These are phyloP conservation scores for Pseudorasbora parva DNA, from an alignment of 2,113 vertebrate species.

Conservation along the genomic window DNA sequence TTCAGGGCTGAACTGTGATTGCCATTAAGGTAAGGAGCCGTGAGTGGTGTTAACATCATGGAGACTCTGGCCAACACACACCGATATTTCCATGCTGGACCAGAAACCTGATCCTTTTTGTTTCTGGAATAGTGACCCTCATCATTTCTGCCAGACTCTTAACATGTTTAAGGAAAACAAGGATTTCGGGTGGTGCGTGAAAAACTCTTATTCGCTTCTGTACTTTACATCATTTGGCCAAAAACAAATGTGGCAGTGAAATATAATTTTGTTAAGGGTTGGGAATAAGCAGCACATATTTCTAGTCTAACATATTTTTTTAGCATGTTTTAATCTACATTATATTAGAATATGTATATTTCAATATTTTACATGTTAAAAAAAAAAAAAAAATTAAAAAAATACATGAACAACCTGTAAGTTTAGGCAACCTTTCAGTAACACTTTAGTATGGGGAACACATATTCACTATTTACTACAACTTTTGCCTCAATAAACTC, in stretches of 20 bases:
- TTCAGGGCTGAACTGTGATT: slow-evolving; percentile 65
- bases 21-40: slow-evolving; percentile 56
- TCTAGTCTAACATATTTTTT: neutral
- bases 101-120: slow-evolving; percentile 27
- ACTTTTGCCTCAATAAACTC: no score
- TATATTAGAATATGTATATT: neutral
- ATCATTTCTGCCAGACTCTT: slow-evolving; percentile 6
- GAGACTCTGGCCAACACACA: slow-evolving; percentile 19
- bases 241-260: neutral
- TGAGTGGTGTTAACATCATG: slow-evolving; percentile 41
- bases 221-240: neutral
- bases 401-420: no score
- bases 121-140: slow-evolving; percentile 40
- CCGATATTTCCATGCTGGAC: slow-evolving; percentile 16
- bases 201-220: neutral
- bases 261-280: neutral
- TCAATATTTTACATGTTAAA: neutral
- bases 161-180: neutral
- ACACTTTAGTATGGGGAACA: no score
- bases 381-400: no score
- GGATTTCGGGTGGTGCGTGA: neutral
- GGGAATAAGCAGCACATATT: neutral
- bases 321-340: no score
- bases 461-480: no score
- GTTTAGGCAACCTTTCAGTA: no score